Evolutionary conservation across 1,140 invertebrate genomes (phyloP), one percentile per base, ranked within the genome.

Genomic region (Heterodera carotae): DNA sequence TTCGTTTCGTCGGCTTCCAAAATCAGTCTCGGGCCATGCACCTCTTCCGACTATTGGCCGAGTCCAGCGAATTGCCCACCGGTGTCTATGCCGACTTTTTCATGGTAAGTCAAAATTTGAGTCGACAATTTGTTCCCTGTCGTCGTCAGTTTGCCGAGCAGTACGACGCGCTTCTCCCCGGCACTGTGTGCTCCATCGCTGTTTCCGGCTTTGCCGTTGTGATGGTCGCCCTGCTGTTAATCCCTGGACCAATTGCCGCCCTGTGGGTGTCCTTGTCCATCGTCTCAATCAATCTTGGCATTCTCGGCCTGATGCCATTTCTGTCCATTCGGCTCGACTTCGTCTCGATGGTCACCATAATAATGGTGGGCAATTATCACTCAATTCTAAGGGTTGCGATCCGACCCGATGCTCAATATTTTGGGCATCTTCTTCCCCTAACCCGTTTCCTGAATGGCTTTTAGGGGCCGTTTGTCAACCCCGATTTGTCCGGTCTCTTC

Each of bases 261-360:
- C 88, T 97, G 3, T 97, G 95, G 93, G 94, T 98, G 0, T 94
- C 94, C 2, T 93, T 97, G 81, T 94, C 94, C 81, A 96, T 98
- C 43, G 92, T 96, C 22, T 96, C 94, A 4, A 97, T 98, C 77
- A 94, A 97, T 88, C 88, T 93, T 3, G 96, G 96, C 22, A 94
- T 98, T 0, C 92, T 96, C 0, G 96, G 96, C 0, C 97, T 97
- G 89, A 97, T 98, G 95, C 92, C 94, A 0, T 89, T 97, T 1
- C 97, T 95, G 94, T 92, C 92, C 78, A 94, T 98, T 1, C 95
- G 94, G 84, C 89, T 98, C 12, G 96, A 97, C 88, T 95, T 95
- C 8, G 96, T 98, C 83, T 97, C 95, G 0, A 98, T 98, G 95
- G 97, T 98, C 59, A 97, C 97, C 85, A 90, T 97, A 1, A 96